phyloP scores from a whole-genome alignment of 2,797 vertebrate genomes.

The Trichosurus vulpecula region DNA sequence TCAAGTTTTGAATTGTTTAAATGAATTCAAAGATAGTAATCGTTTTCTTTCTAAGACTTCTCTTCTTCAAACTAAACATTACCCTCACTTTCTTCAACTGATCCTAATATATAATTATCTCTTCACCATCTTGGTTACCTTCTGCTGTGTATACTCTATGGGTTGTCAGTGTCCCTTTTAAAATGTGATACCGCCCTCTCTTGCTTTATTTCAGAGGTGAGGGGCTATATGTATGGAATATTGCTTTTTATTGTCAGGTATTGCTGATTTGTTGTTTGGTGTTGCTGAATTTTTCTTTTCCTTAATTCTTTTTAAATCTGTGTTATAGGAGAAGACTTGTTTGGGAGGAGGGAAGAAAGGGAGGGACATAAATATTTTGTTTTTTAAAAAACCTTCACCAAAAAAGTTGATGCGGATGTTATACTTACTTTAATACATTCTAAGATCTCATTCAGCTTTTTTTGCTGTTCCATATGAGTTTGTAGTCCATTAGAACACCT shows the following conservation, averaged over 20 bases:
- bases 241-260: background rate
- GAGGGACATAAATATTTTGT: background rate
- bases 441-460: background rate
- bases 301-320: background rate
- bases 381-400: background rate
- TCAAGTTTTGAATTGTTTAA: background rate
- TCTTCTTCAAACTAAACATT: background rate
- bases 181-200: background rate
- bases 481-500: background rate
- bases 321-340: background rate
- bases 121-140: background rate
- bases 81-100: background rate
- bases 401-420: background rate
- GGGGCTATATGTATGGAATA: background rate
- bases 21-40: background rate
- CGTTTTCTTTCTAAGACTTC: background rate
- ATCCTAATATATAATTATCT: background rate
- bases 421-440: background rate
- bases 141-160: background rate
- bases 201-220: background rate
- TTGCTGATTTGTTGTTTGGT: background rate
- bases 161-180: background rate
- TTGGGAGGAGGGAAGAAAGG: background rate
- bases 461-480: background rate
- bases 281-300: background rate